Base-by-base conservation (phyloP, 2,113 vertebrate genomes). In the Hemichromis elongatus region DNA sequence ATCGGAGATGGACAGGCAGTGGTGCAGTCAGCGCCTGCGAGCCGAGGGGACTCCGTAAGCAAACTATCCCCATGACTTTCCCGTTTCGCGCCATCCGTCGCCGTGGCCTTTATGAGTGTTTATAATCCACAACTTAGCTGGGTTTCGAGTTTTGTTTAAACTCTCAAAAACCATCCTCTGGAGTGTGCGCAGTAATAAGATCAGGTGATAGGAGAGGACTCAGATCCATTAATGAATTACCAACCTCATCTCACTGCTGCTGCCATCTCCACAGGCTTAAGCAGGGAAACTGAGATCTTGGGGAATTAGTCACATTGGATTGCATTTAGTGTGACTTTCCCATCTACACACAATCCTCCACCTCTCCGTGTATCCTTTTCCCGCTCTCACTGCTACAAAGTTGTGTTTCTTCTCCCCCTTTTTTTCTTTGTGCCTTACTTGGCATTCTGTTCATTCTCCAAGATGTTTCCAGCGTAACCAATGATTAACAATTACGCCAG, bases 401-500 rank as follows among this genome's bases (percentile, higher is more conserved):
- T 83, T 16, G 57, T 73, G 91, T 52, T 75, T 75, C 5, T 16
- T 42, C 42, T 68, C 4, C 35, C n/a, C 33, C 21, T 88, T 92
- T 85, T 40, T 86, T 30, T 81, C 85, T 79, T 77, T 54, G 55
- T 59, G 89, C 84, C 88, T 93, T 33, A 82, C 91, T 96, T 94
- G 93, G 92, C 92, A 96, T 95, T 95, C 95, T 88, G 86, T 88
- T 93, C 94, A 80, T 94, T 92, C 90, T 90, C 92, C 81, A 87
- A 93, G 91, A 95, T 95, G 94, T 96, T 94, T 94, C 93, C 92
- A 94, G 92, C 90, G 90, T 90, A 96, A 95, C 93, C 94, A 92
- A 93, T 96, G 93, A 96, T 96, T 96, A 96, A 95, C 95, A 96
- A 96, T 96, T 96, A 96, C 90, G 93, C 93, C 92, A 95, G 93